Conservation (phyloP, 2,888 invertebrate species). For the Amblyjoppa fuscipennis region DNA sequence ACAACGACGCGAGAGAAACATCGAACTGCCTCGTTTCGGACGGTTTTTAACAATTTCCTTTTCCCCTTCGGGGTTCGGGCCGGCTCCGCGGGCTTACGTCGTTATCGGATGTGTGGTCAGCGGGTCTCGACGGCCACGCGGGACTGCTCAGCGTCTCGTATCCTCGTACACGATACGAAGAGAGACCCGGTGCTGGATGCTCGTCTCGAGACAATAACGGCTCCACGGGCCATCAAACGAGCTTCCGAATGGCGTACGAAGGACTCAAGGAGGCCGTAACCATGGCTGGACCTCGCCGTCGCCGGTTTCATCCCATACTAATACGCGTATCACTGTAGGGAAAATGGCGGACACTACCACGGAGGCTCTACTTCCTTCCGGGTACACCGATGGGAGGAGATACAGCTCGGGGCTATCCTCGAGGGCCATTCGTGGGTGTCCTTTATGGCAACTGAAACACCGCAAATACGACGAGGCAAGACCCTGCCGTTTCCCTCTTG, state of each 20-base stretch:
- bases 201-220: constrained; percentile 82
- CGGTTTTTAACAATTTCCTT: constrained; percentile 81
- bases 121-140: constrained; percentile 71
- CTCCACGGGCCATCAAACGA: constrained; percentile 83
- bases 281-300: constrained; percentile 72
- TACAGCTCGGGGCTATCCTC: constrained; percentile 62
- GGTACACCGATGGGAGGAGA: constrained; percentile 46
- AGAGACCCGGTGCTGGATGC: constrained; percentile 68
- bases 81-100: constrained; percentile 66
- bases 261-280: constrained; percentile 79
- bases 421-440: constrained; percentile 73
- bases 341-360: constrained; percentile 15
- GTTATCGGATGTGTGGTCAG: constrained; percentile 84
- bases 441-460: constrained; percentile 79
- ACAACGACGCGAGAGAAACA: constrained; percentile 19
- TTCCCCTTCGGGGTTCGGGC: constrained; percentile 39
- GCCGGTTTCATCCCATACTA: constrained; percentile 65
- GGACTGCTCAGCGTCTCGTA: constrained; percentile 31
- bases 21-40: constrained; percentile 47
- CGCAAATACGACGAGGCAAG: constrained; percentile 67
- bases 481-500: constrained; percentile 43
- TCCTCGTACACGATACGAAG: constrained; percentile 63
- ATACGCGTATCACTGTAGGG: constrained; percentile 10
- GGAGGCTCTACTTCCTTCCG: constrained; percentile 57
- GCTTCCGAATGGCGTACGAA: constrained; percentile 82